Base-by-base conservation (phyloP, 2,888 invertebrate species). In the Tenthredo mesomela region DNA sequence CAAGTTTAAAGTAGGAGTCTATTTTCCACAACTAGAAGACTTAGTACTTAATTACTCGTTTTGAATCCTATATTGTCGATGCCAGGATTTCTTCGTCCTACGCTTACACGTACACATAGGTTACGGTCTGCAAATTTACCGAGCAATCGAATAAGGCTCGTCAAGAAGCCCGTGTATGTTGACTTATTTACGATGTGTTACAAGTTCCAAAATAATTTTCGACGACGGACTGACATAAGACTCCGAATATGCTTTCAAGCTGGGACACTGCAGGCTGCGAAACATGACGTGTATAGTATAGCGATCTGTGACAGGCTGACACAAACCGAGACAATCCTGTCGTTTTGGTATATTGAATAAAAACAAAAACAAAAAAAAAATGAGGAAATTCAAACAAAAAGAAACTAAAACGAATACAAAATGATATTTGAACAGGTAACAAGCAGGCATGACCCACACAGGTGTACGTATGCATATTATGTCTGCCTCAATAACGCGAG, bases 201-300 rank as follows among this genome's bases (percentile, higher is more conserved):
- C 43, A 73, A 29, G 73, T 73, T 43, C 43, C 7, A 5, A 43
- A 73, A 43, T 73, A 73, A 73, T 73, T 5, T 43, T 73, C 25
- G n/a, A 73, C 43, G 43, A 73, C 43, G n/a, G 25, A 43, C n/a
- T 73, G 73, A 73, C 73, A 43, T 43, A 43, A 73, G n/a, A 47
- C 50, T 54, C 0, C 29, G 40, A 29, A 33, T 47, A 47, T 50
- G 77, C 18, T 21, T 12, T 40, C 4, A 9, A 9, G 40, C 77
- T 25, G 10, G 47, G 12, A 77, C 12, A 33, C 15, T 29, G n/a
- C 54, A 40, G 37, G 9, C 40, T 40, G 61, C 21, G 54, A 77
- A 40, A 25, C 50, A 54, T 4, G 50, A 77, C 29, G 18, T 33
- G 67, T 33, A 33, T 65, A 29, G n/a, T 29, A 65, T 5, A 67